Percentiles rank a stretch among this genome's conserved stretches.
phyloP scores from a whole-genome alignment of 1,140 invertebrate species.

The Sminthurides bifidus region DNA sequence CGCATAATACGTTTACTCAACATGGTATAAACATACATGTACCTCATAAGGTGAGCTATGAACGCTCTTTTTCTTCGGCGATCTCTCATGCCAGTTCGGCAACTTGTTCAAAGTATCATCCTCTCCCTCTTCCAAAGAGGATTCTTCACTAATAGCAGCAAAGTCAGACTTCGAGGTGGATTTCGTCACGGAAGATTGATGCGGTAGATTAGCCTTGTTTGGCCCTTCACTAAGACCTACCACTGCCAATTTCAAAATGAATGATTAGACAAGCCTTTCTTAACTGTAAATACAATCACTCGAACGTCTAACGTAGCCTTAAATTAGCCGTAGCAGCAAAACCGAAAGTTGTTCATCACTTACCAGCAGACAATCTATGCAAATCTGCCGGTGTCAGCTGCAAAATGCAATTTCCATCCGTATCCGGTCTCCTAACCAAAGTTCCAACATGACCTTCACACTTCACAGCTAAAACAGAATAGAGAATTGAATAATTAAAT shows the following conservation, averaged over 20 bases:
- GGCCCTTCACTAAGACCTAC: conserved; percentile 8
- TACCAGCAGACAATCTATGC: conserved; percentile 21
- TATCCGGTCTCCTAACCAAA: conserved; percentile 12
- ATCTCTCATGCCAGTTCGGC: conserved; percentile 29
- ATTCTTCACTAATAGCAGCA: conserved; percentile 19
- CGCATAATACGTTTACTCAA: conserved; percentile 7
- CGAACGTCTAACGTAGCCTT: not conserved
- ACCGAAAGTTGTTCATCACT: not conserved
- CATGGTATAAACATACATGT: not conserved
- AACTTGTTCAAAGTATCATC: conserved; percentile 9
- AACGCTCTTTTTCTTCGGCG: conserved; percentile 23
- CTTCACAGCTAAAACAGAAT: conserved; percentile 16
- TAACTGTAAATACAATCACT: not conserved
- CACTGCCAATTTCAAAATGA: not conserved
- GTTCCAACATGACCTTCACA: conserved; percentile 22
- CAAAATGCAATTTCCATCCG: not conserved
- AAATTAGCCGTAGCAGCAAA: not conserved
- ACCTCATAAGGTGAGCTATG: too few species aligned
- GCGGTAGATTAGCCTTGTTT: too few species aligned
- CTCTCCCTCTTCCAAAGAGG: conserved; percentile 6
- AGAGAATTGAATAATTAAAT: not conserved
- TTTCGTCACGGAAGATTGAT: conserved; percentile 7
- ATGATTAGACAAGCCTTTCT: not conserved
- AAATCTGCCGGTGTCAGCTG: conserved; percentile 23
- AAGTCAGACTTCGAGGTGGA: conserved; percentile 27